These are phyloP conservation scores for Dasysyrphus albostriatus DNA, from an alignment of 2,888 invertebrate genomes.

Conservation along the genomic window DNA sequence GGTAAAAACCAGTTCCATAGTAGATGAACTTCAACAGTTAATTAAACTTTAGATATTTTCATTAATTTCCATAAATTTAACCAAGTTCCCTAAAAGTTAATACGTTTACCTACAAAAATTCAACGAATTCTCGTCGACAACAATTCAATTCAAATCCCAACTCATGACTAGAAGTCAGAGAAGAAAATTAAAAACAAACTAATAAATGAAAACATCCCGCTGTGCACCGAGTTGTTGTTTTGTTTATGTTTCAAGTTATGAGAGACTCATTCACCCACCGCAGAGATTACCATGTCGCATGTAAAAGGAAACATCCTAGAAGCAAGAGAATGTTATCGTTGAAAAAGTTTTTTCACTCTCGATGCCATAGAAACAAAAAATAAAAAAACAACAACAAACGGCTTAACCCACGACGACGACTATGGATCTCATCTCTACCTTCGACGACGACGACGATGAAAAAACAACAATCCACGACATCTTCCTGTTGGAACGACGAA, in stretches of 20 bases:
- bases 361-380: neutral
- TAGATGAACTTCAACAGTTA: neutral
- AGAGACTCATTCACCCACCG: constrained; percentile 48
- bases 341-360: constrained; percentile 65
- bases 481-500: constrained; percentile 63
- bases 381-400: constrained; percentile 14
- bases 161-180: constrained; percentile 16
- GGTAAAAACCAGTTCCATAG: too few relatives aligned
- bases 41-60: neutral
- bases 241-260: constrained; percentile 58
- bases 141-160: constrained; percentile 28
- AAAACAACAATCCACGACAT: constrained; percentile 67
- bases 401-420: constrained; percentile 28
- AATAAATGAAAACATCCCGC: constrained; percentile 43
- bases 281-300: constrained; percentile 67
- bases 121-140: neutral
- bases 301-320: constrained; percentile 61
- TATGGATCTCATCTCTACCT: neutral
- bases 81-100: neutral
- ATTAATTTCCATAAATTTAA: neutral
- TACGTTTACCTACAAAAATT: neutral
- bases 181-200: constrained; percentile 47
- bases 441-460: constrained; percentile 27
- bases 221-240: constrained; percentile 22
- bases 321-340: constrained; percentile 70